A percentile compares a stretch with the other conserved stretches of the same genome.
These are phyloP conservation scores for Euplagia quadripunctaria DNA, from an alignment of 2,888 invertebrate genomes.

Conservation along the genomic window DNA sequence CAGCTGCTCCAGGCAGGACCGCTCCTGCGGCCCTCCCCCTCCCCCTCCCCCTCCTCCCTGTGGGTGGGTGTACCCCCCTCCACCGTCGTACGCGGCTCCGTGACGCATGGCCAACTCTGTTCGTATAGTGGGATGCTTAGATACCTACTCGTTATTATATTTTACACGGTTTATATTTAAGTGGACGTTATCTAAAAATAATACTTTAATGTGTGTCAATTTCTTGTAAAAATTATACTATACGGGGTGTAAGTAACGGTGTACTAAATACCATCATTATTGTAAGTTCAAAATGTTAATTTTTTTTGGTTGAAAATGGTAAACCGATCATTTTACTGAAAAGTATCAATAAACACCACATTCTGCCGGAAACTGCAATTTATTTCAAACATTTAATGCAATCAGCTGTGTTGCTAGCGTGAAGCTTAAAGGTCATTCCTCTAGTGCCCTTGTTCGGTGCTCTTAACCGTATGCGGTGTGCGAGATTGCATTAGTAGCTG, in stretches of 20 bases:
- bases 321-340: neutral
- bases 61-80: slow-evolving; percentile 31
- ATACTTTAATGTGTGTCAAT: too few relatives aligned
- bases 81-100: slow-evolving; percentile 74
- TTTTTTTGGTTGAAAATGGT: neutral
- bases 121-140: slow-evolving; percentile 17
- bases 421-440: neutral
- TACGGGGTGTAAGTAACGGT: neutral
- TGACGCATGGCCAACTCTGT: slow-evolving; percentile 79
- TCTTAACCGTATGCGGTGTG: too few relatives aligned
- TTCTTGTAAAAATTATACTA: neutral
- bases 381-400: neutral
- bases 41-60: slow-evolving; percentile 41
- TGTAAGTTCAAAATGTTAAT: neutral
- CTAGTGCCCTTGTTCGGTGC: neutral
- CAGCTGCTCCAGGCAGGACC: slow-evolving; percentile 79
- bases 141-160: slow-evolving; percentile 6
- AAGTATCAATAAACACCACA: neutral
- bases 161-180: neutral
- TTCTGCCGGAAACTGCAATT: neutral
- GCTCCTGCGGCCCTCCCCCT: slow-evolving; percentile 55
- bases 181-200: neutral
- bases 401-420: neutral
- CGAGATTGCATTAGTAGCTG: too few relatives aligned
- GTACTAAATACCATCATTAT: neutral